Evolutionary conservation across 1,140 invertebrate species (phyloP).

Genomic region (Drosophila fuyamai): DNA sequence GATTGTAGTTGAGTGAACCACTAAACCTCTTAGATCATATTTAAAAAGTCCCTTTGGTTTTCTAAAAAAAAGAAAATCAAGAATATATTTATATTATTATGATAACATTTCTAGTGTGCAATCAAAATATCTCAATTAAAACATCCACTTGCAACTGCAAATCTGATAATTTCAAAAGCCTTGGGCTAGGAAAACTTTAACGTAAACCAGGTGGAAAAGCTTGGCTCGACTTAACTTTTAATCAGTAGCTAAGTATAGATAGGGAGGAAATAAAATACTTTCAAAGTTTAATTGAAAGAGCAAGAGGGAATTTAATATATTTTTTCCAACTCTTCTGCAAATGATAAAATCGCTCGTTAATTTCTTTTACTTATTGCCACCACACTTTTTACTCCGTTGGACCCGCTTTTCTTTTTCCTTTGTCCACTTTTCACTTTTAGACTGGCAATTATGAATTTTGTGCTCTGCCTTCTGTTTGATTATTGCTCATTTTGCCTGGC

Average conservation of each 20-base stretch:
- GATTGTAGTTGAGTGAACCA: no score
- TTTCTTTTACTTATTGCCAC: conserved; percentile 14
- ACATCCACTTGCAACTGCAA: neutral
- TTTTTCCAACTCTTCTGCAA: conserved; percentile 17
- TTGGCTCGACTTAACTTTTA: conserved; percentile 26
- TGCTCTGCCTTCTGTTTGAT: conserved; percentile 26
- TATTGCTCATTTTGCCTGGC: conserved; percentile 56
- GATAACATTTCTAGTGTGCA: no score
- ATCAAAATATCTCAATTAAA: neutral
- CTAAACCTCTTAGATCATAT: no score
- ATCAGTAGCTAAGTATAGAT: conserved; percentile 20
- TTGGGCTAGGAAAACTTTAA: conserved; percentile 17
- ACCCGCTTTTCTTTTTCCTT: conserved; percentile 13
- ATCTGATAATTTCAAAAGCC: neutral
- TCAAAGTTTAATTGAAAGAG: conserved; percentile 51
- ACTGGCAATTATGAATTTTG: conserved; percentile 44
- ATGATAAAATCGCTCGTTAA: conserved; percentile 26
- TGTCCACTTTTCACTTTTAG: conserved; percentile 18
- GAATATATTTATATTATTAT: no score
- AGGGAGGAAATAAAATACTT: conserved; percentile 13
- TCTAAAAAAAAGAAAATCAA: no score
- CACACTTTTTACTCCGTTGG: neutral
- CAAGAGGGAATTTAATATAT: conserved; percentile 11
- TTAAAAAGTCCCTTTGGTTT: no score
- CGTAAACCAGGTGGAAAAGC: conserved; percentile 19